Base-by-base conservation (phyloP, 2,797 vertebrate species). In the Macropus fuliginosus region DNA sequence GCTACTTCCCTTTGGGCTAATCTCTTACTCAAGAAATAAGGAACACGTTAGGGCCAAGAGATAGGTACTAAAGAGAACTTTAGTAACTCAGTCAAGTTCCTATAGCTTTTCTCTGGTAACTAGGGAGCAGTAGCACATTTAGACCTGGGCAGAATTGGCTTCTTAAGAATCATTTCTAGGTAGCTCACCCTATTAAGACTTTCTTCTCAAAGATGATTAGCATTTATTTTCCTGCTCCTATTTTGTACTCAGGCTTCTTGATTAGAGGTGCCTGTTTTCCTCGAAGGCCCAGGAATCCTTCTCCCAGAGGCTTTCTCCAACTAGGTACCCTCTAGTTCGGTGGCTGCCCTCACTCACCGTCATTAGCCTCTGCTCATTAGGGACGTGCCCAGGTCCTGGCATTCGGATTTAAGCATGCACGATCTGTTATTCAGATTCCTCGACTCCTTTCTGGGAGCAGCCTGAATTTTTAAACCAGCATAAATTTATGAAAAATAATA, bases 401-500 rank as follows among this genome's bases (percentile, higher is more conserved):
- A 9, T 90, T 52, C 34, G n/a, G 62, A n/a, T 92, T 40, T 74
- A 1, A 21, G 50, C 21, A 40, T 29, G 46, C 55, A 2, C 13
- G 46, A 28, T 87, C 95, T 95, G 13, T 91, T 94, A 95, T 95
- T 95, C 57, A 95, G 40, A 95, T 91, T 74, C 87, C 56, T 46
- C 16, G 16, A 16, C 24, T 89, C 28, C 91, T 96, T 56, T 91
- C 28, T 74, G 87, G 74, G 34, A 96, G 90, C 54, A 92, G 91
- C 54, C 90, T 93, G 91, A 13, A 91, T 93, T 96, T 95, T 92
- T n/a, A 31, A 94, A 96, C 56, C 46, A 91, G 31, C 40, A 57
- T 92, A 94, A 91, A 96, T 92, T 90, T 57, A 92, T 92, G 56
- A 94, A 55, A 92, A 93, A 97, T 95, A 96, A 95, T 96, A 66